phyloP scores from a whole-genome alignment of 2,113 vertebrate genomes.

The Rhinichthys klamathensis region DNA sequence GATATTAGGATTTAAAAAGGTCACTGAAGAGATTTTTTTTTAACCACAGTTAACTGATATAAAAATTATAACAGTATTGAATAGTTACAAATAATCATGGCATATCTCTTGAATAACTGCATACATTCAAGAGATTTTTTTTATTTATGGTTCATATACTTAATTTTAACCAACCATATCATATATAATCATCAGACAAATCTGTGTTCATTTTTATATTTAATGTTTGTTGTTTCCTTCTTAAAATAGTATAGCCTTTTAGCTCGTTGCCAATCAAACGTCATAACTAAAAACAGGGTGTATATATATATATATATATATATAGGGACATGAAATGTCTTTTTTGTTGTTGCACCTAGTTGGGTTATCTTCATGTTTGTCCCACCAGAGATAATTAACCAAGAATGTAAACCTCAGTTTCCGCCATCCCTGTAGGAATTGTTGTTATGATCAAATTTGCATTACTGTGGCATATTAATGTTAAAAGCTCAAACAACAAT shows the following conservation, averaged over 20 bases:
- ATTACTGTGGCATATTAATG: slow-evolving; percentile 5
- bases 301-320: neutral
- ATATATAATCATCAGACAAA: neutral
- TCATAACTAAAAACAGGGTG: neutral
- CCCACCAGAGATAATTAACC: neutral
- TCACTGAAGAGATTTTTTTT: neutral
- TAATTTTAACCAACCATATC: neutral
- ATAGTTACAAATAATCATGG: too few relatives aligned
- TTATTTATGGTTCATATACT: too few relatives aligned
- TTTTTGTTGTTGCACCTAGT: neutral
- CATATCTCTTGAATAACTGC: neutral
- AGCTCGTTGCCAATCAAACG: neutral
- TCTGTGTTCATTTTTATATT: neutral
- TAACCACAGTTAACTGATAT: too few relatives aligned
- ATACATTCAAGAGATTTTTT: too few relatives aligned
- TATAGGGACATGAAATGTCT: neutral
- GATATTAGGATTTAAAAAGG: neutral
- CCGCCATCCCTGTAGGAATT: neutral
- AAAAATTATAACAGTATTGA: too few relatives aligned
- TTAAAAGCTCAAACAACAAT: neutral
- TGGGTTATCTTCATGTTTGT: neutral
- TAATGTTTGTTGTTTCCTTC: neutral
- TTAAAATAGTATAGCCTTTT: neutral
- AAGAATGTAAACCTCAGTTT: neutral
- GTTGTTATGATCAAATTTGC: neutral